Evolutionary conservation across 2,888 invertebrate species (phyloP).

Genomic region (Andricus curvator): DNA sequence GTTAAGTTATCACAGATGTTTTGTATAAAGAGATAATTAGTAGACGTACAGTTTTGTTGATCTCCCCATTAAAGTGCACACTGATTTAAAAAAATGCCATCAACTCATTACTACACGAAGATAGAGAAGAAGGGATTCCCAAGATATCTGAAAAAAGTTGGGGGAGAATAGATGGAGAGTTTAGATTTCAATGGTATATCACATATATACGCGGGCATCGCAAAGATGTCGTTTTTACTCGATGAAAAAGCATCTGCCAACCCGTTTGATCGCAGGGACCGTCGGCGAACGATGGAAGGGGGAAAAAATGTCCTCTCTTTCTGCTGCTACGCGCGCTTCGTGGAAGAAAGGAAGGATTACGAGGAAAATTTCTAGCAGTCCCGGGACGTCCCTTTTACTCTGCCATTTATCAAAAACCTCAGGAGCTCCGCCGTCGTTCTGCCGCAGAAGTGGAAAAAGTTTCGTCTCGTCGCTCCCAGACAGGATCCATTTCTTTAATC

Average conservation of each 20-base stretch:
- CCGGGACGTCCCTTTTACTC: slow-evolving; percentile 45
- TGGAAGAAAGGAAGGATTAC: slow-evolving; percentile 45
- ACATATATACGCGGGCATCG: not conserved
- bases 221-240: slow-evolving; percentile 2
- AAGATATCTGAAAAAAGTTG: too few species aligned
- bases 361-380: slow-evolving; percentile 36
- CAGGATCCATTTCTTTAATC: slow-evolving; percentile 43
- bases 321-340: slow-evolving; percentile 17
- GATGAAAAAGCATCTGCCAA: slow-evolving; percentile 2
- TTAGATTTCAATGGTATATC: not conserved
- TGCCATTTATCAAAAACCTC: slow-evolving; percentile 48
- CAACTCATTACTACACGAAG: too few species aligned
- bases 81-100: too few species aligned
- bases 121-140: too few species aligned
- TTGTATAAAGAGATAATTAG: too few species aligned
- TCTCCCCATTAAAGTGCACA: too few species aligned
- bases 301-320: not conserved
- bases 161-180: too few species aligned
- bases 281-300: not conserved
- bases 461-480: slow-evolving; percentile 43
- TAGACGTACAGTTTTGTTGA: too few species aligned
- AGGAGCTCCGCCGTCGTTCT: slow-evolving; percentile 25
- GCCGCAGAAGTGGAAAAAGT: slow-evolving; percentile 42
- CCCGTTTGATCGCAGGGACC: not conserved
- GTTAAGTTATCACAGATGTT: too few species aligned